phyloP scores from a whole-genome alignment of 1,140 invertebrate genomes.

The Potamilus streckersoni region DNA sequence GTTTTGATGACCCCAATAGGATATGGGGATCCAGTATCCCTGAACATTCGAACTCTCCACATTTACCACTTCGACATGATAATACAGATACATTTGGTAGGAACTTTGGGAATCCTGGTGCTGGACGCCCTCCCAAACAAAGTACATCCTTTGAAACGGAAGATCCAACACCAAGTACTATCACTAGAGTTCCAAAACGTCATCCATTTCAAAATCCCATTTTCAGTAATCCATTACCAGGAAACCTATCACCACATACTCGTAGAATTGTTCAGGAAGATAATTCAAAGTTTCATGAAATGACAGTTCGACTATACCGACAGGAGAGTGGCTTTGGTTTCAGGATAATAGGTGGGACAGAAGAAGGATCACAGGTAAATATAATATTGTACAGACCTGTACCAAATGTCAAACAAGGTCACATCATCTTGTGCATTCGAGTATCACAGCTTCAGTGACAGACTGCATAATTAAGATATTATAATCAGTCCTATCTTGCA shows the following conservation, averaged over 20 bases:
- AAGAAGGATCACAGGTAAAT: conserved; percentile 92
- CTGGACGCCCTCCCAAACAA: conserved; percentile 69
- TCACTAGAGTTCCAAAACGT: conserved; percentile 52
- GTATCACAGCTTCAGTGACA: too few species aligned
- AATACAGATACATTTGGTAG: conserved; percentile 14
- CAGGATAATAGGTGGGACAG: conserved; percentile 97
- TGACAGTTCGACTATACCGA: conserved; percentile 82
- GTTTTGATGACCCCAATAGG: conserved; percentile 23
- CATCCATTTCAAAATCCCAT: conserved; percentile 39
- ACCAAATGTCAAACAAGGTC: too few species aligned
- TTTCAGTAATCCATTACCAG: conserved; percentile 27
- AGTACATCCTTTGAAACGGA: conserved; percentile 78
- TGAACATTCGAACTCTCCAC: conserved; percentile 24
- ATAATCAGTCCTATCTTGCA: too few species aligned
- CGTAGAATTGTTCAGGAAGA: conserved; percentile 19
- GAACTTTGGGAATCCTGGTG: conserved; percentile 29
- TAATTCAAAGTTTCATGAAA: conserved; percentile 76
- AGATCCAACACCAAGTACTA: conserved; percentile 56
- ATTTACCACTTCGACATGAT: conserved; percentile 24
- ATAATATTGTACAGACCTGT: too few species aligned
- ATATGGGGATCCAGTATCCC: conserved; percentile 32
- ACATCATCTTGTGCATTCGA: too few species aligned
- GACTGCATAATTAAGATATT: too few species aligned
- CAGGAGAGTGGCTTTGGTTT: conserved; percentile 95
- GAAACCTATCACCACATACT: conserved; percentile 33